Evolutionary conservation across 53 echinoderm and acorn worm species (phyloP).

Genomic region (Zoroaster sp.): DNA sequence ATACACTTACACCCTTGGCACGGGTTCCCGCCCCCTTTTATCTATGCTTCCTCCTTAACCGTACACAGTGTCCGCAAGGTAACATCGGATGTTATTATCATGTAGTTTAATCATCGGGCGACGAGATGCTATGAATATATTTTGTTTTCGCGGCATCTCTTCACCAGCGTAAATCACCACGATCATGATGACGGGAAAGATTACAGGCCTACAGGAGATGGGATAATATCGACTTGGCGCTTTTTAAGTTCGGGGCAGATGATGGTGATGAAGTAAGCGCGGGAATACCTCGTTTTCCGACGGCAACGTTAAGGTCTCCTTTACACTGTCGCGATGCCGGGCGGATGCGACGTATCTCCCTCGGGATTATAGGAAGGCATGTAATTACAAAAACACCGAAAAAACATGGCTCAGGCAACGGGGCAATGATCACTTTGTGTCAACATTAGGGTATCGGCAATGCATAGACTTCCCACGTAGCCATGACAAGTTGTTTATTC

Average conservation of each 20-base stretch:
- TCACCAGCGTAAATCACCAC: background rate
- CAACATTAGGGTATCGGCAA: background rate
- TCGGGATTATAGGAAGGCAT: background rate
- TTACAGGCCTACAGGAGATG: background rate
- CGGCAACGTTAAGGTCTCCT: background rate
- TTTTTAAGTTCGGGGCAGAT: background rate
- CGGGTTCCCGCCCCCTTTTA: background rate
- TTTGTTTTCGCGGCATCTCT: background rate
- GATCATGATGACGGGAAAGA: background rate
- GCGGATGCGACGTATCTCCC: background rate
- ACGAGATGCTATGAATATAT: background rate
- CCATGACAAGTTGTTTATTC: too few species aligned
- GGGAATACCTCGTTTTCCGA: background rate
- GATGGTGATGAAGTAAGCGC: background rate
- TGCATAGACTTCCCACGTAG: background rate
- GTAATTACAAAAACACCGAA: background rate
- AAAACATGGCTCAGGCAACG: background rate
- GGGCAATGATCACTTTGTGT: background rate
- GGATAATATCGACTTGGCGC: background rate
- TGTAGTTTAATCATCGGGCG: background rate
- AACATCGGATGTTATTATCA: background rate
- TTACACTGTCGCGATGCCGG: background rate
- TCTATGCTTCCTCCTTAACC: background rate
- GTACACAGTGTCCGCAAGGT: background rate
- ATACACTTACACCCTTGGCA: background rate